Conservation (phyloP, 2,113 vertebrate species). For the Rhabdornis inornatus region DNA sequence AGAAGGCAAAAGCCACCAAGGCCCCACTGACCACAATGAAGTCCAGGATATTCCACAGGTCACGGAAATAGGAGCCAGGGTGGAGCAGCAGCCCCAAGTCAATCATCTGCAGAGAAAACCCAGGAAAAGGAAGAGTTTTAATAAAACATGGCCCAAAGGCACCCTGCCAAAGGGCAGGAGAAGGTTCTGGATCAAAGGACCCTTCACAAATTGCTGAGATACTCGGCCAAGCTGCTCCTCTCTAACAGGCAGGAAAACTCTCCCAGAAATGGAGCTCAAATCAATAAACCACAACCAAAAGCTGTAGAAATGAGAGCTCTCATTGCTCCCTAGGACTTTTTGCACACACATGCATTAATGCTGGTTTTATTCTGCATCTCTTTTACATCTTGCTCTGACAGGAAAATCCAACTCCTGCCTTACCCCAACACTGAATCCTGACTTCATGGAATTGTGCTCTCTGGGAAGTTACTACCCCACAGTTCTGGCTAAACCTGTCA, state of each 20-base stretch:
- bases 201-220: not conserved
- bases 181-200: not conserved
- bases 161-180: not conserved
- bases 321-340: not conserved
- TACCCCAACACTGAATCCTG: not conserved
- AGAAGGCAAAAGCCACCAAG: conserved; percentile 96
- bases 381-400: not conserved
- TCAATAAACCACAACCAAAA: not conserved
- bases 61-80: conserved; percentile 82
- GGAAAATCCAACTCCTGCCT: not conserved
- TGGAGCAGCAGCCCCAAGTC: conserved; percentile 79
- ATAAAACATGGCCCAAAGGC: not conserved
- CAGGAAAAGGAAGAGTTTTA: not conserved
- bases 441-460: not conserved
- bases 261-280: not conserved
- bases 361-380: not conserved
- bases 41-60: conserved; percentile 95
- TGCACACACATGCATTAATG: no score
- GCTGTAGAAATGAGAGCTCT: not conserved
- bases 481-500: not conserved
- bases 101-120: conserved; percentile 72
- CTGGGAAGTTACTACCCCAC: not conserved
- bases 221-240: not conserved
- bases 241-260: not conserved
- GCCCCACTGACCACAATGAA: conserved; percentile 99